Evolutionary conservation across 2,113 vertebrate genomes (phyloP).

Genomic region (Pelecanoides urinatrix): DNA sequence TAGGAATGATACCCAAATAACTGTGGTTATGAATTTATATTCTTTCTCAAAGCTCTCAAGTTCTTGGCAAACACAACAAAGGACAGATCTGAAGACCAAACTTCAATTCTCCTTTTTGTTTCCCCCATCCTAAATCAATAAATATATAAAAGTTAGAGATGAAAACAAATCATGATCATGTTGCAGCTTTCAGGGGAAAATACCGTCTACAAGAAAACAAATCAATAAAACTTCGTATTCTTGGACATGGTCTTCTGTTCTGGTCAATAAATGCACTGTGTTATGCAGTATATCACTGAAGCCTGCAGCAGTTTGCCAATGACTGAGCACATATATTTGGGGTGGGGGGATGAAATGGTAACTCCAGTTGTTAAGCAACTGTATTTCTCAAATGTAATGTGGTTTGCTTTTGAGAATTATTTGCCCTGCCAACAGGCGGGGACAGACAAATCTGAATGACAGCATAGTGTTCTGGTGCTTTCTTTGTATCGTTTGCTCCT

Average conservation of each 20-base stretch:
- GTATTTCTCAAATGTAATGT: background rate
- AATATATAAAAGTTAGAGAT: slow-evolving; percentile 47
- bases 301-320: background rate
- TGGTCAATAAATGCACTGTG: slow-evolving; percentile 60
- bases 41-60: background rate
- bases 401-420: background rate
- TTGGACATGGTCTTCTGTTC: slow-evolving; percentile 29
- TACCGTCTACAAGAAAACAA: slow-evolving; percentile 54
- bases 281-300: slow-evolving; percentile 14
- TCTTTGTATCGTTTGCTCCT: background rate
- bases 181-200: slow-evolving; percentile 30
- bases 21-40: background rate
- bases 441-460: background rate
- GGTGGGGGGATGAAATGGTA: background rate
- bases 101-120: slow-evolving; percentile 25
- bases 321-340: background rate
- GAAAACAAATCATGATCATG: slow-evolving; percentile 58
- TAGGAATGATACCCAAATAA: background rate
- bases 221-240: slow-evolving; percentile 60
- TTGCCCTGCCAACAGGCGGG: background rate
- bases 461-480: background rate
- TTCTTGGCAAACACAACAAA: background rate
- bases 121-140: slow-evolving; percentile 17
- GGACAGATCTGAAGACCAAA: slow-evolving; percentile 7
- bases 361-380: background rate